Base-by-base conservation (phyloP, 1,140 invertebrate species). In the Dolichoris vasculosae region DNA sequence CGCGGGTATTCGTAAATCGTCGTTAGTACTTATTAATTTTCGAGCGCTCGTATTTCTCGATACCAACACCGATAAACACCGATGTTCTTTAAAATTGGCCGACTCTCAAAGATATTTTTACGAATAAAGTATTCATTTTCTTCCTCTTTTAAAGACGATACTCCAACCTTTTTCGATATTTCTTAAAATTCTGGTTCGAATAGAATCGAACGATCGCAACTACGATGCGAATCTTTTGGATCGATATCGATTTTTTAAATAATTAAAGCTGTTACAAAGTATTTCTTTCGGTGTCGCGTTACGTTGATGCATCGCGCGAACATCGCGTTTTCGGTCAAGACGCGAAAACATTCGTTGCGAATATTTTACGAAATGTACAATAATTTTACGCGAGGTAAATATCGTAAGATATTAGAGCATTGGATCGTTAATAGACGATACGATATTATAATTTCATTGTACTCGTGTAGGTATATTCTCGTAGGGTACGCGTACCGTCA, bases 11-110 rank as follows among this genome's bases (percentile, higher is more conserved):
- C 75, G 30, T 84, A 84, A 84, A 84, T 84, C 75, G 7, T 38
- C 15, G 0, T 11, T 67, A 67, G 40, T 48, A 40, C 75, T 84
- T 84, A 78, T 78, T 78, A 84, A 78, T 78, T 83, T 83, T 83
- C 43, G 32, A 11, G 11, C 20, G 30, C 9, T 1, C 35, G 30
- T 35, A 17, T 67, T 32, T 30, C 17, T 35, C 30, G 15, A 67
- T 32, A 67, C 30, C 30, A 35, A 30, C 30, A 3, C 3, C 30
- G 63, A 3, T 2, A 23, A 30, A 4, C 20, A 30, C 30, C 35
- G 13, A 35, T 32, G 4, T 67, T 30, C 0, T 35, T 30, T n/a
- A 67, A 17, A 35, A 32, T 67, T 35, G 63, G n/a, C n/a, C 63
- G 20, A 67, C 30, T 67, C 2, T 0, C 35, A 67, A 30, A 2